Base-by-base conservation (phyloP, 2,888 invertebrate species). In the Apodemia mormo region DNA sequence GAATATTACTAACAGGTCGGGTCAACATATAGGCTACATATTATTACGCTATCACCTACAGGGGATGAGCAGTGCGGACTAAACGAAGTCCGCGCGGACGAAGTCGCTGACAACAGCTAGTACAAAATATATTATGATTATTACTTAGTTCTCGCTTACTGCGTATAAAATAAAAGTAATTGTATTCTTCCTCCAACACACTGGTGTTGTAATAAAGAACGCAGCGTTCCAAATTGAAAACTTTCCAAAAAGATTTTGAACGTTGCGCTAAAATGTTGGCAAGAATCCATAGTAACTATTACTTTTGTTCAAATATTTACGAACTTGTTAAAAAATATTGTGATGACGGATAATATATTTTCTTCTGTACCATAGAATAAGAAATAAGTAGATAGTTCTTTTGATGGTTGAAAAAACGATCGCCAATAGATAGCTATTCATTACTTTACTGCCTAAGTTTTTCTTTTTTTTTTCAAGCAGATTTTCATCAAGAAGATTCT, bases 401-500 rank as follows among this genome's bases (percentile, higher is more conserved):
- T 2, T 33, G 33, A 33, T 33, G 4, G 4, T 0, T 1, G 33
- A 33, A 33, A 3, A 33, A 33, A 33, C 33, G 33, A 33, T 89
- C 91, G n/a, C 83, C 79, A 12, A 83, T 83, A 45, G 91, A 86
- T 22, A 0, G 22, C 22, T 22, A 22, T 22, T 22, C 22, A 22
- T 22, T 22, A 22, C 22, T 22, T 22, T 22, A 22, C 22, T 22
- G 22, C 22, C 22, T 22, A 22, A 22, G 22, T 22, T 22, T 22
- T 22, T 22, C 22, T 22, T 22, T 22, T 22, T 22, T 22, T 22
- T 22, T 22, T 22, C 22, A 22, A 22, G 22, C 22, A 22, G 22
- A 22, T 22, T 22, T 22, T 22, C 22, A 22, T 22, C 0, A 22
- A 22, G 22, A 22, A 22, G 22, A 22, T 22, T 22, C 22, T 22